Conservation (phyloP, 2,113 vertebrate genomes). For the Semicossyphus pulcher region DNA sequence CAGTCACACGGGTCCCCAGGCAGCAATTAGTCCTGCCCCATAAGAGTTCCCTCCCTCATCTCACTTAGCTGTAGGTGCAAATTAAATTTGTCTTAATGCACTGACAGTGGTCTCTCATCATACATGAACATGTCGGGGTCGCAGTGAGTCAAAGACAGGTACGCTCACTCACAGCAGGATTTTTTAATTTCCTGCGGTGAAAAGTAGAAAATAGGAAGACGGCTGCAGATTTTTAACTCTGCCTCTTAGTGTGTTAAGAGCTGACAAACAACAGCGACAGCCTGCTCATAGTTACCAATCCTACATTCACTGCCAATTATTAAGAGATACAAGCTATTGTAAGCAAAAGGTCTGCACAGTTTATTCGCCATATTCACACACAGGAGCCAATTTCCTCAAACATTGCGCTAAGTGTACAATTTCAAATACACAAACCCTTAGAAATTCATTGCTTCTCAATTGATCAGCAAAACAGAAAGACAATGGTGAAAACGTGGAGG, state of each 20-base stretch:
- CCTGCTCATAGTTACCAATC: too few relatives aligned
- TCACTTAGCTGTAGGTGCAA: conserved; percentile 84
- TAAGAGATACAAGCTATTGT: too few relatives aligned
- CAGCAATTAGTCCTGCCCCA: conserved; percentile 93
- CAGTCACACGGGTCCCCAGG: conserved; percentile 80
- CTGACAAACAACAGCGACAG: too few relatives aligned
- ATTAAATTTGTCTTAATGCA: conserved; percentile 86
- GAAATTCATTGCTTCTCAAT: too few relatives aligned
- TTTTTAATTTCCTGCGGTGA: conserved; percentile 19
- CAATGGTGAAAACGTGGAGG: too few relatives aligned
- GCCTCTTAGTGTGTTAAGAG: background rate
- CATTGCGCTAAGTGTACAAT: too few relatives aligned
- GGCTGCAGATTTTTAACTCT: background rate
- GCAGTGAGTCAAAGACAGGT: conserved; percentile 42
- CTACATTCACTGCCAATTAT: too few relatives aligned
- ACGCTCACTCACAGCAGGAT: conserved; percentile 8
- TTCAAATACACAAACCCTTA: too few relatives aligned
- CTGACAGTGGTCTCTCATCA: conserved; percentile 67
- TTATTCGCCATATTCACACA: too few relatives aligned
- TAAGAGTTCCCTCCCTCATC: conserved; percentile 87
- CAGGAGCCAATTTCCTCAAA: too few relatives aligned
- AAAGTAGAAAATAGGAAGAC: conserved; percentile 11
- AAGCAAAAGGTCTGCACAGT: too few relatives aligned
- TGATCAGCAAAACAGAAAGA: too few relatives aligned
- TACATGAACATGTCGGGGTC: conserved; percentile 75